Conservation (phyloP, 92 coral and sea anemone species). For the Siderastrea radians region DNA sequence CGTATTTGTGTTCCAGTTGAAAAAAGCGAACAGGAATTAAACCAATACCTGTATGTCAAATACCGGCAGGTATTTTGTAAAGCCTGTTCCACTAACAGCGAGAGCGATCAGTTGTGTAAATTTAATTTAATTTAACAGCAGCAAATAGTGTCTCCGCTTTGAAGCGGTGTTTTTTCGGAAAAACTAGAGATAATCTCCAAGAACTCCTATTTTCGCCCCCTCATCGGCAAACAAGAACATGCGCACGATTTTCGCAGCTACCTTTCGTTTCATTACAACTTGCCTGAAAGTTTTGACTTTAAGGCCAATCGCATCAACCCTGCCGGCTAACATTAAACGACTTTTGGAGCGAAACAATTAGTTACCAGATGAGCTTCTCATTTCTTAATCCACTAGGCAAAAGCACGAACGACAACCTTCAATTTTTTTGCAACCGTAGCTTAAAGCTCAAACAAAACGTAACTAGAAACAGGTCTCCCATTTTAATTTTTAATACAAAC, state of each 20-base stretch:
- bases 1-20: no score
- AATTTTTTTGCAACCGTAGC: neutral
- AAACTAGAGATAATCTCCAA: neutral
- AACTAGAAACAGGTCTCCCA: neutral
- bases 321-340: no score
- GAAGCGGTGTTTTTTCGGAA: neutral
- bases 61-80: neutral
- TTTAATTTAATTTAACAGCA: neutral
- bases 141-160: neutral
- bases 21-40: no score
- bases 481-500: no score
- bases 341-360: no score
- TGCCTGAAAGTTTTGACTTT: neutral
- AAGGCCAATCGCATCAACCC: no score
- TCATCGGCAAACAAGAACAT: neutral
- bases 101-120: no score
- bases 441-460: neutral
- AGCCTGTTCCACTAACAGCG: neutral
- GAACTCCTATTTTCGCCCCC: neutral
- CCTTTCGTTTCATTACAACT: neutral
- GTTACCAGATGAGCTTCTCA: no score
- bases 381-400: no score
- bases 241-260: neutral
- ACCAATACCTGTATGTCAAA: neutral
- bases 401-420: neutral